Evolutionary conservation across 2,113 vertebrate species (phyloP), one percentile per base, ranked within the genome.

Genomic region (Epinephelus fuscoguttatus): DNA sequence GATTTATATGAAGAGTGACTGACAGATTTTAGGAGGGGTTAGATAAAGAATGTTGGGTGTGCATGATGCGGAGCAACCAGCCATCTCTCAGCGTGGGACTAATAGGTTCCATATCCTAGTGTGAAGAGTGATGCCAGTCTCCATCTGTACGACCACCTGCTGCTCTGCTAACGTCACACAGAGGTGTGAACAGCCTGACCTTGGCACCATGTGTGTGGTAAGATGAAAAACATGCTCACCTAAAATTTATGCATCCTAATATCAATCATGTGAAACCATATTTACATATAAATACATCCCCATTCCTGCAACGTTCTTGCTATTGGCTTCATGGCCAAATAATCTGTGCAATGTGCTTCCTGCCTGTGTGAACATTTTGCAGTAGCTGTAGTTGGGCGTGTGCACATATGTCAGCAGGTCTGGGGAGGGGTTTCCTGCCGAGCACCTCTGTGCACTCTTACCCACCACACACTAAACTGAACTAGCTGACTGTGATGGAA

Each of bases 61-160:
- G 30, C 61, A 37, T 60, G 81, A 75, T 33, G 63, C 3, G 6
- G 37, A 18, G 30, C 33, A 30, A 60, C 11, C 37, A 77, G 76
- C 27, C 66, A 47, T 47, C 84, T 70, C 80, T 87, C 84, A 75
- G 70, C 17, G 55, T 80, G 84, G 15, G 55, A 64, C 70, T 86
- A 84, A 90, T 84, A 70, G 70, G 59, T 64, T 89, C 66, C 82
- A 89, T 69, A 72, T 87, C 84, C 81, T 70, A 75, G 80, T 70
- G 89, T 86, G 81, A 84, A 62, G 75, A 84, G 63, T 79, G 87
- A 89, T 63, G 53, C 75, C 61, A 8, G 37, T 59, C 79, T 78
- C 90, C 87, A 82, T 89, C 88, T 90, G 89, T 42, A 67, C 1
- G 23, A 21, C 85, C 92, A 89, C 89, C 89, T 92, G 90, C 92